Evolutionary conservation across 2,113 vertebrate species (phyloP).

Genomic region (Cyanoderma ruficeps): DNA sequence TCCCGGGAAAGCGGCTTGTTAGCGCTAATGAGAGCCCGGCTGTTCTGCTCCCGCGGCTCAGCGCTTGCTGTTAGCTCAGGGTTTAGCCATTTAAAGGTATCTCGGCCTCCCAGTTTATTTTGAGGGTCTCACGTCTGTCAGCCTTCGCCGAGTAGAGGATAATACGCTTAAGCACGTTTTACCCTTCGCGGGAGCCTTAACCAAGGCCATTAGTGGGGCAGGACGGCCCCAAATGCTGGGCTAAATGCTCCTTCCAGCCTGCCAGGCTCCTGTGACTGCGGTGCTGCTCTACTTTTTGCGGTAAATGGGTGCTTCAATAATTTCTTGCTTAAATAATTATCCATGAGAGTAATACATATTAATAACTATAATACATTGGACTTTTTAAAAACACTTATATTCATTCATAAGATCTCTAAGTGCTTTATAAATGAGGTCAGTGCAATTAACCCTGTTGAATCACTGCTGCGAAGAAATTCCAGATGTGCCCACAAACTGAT

Average conservation of each 20-base stretch:
- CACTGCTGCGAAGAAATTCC: not conserved
- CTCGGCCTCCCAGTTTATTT: not conserved
- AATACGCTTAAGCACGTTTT: not conserved
- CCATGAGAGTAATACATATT: conserved; percentile 23
- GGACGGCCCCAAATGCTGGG: not conserved
- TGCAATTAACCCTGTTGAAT: not conserved
- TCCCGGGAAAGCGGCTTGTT: not conserved
- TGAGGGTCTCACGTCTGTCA: not conserved
- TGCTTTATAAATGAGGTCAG: conserved; percentile 52
- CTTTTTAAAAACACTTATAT: not conserved
- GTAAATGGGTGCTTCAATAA: not conserved
- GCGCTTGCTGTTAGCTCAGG: not conserved
- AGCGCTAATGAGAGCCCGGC: not conserved
- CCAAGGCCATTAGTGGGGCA: not conserved
- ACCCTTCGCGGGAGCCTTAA: not conserved
- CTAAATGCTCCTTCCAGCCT: not conserved
- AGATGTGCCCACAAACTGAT: not conserved
- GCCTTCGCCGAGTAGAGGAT: not conserved
- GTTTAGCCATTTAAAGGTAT: not conserved
- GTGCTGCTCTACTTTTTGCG: not conserved
- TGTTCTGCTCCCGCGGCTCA: not conserved
- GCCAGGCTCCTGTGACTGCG: not conserved
- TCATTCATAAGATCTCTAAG: conserved; percentile 39
- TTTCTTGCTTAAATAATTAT: conserved; percentile 33
- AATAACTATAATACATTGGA: not conserved